Evolutionary conservation across 53 echinoderm and acorn worm genomes (phyloP), one percentile per base, ranked within the genome.

Genomic region (Arbacia lixula): DNA sequence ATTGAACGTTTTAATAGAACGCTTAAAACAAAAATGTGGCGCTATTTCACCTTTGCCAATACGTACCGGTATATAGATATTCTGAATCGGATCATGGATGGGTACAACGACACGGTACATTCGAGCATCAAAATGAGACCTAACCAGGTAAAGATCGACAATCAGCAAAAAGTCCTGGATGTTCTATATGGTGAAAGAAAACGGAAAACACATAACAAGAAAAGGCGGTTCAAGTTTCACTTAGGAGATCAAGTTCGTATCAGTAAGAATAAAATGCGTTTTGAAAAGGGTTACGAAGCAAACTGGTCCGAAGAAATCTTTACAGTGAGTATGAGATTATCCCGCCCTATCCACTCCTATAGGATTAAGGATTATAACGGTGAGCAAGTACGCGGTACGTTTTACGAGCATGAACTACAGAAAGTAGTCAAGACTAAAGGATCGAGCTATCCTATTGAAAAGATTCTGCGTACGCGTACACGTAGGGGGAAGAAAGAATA

Each of bases 1-100:
- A 69, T 86, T 3, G 86, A 90, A 49, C 26, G 90, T 24, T 68
- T 90, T 39, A 81, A 90, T 29, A 57, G 90, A 6, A 74, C 90
- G 0, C 16, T 87, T 2, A 72, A 83, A 36, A 34, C 82, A 49
- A 81, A 69, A 51, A 60, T 86, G 43, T 86, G 82, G 86, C 60
- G 40, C 14, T 72, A 86, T 35, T 90, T 85, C 21, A 86, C 90
- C 4, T 80, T 60, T 24, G 52, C 19, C 11, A 57, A 76, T 12
- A 66, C 85, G 10, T 52, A 21, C 19, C 30, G n/a, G 8, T 85
- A 89, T 14, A 38, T 89, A 1, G 49, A 83, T 65, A 29, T 83
- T 10, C 5, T 83, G 16, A 3, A 49, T 4, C 1, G 31, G 12
- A 1, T 83, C 12, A 32, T 65, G n/a, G 20, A 83, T 6, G 33